phyloP scores from a whole-genome alignment of 1,140 invertebrate genomes.

The Magallana ariakensis region DNA sequence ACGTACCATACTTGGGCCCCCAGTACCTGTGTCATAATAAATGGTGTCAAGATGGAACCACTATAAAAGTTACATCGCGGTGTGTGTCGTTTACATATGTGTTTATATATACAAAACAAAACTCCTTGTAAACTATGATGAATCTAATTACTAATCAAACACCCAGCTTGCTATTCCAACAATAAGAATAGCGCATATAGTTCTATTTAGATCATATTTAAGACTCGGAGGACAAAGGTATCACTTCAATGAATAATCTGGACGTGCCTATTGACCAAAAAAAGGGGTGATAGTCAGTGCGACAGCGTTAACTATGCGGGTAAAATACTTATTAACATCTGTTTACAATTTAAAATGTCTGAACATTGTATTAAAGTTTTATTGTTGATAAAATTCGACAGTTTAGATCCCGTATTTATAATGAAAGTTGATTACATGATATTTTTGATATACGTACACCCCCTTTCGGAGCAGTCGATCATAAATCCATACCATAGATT shows the following conservation, averaged over 20 bases:
- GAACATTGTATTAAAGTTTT: no score
- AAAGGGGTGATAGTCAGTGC: not conserved
- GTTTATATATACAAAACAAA: not conserved
- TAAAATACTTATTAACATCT: no score
- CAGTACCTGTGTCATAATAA: slow-evolving; percentile 1
- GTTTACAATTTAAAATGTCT: no score
- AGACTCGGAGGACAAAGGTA: slow-evolving; percentile 21
- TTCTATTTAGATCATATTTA: slow-evolving; percentile 1
- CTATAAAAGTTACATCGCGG: not conserved
- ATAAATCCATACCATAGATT: slow-evolving; percentile 19
- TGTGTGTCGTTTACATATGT: not conserved
- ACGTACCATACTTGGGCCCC: no score
- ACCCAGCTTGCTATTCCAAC: not conserved
- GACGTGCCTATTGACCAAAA: not conserved
- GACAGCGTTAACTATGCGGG: no score
- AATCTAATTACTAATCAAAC: not conserved
- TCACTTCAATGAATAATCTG: slow-evolving; percentile 30
- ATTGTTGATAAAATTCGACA: no score
- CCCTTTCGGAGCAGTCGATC: slow-evolving; percentile 9
- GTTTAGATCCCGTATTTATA: not conserved
- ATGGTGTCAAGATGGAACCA: slow-evolving; percentile 13
- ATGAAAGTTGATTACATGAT: not conserved
- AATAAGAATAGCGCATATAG: not conserved
- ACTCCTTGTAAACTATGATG: not conserved
- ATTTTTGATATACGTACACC: not conserved